Percentiles rank a stretch among this genome's conserved stretches.
These are phyloP conservation scores for Hirudinaria manillensis DNA, from an alignment of 2,888 invertebrate species.

Conservation along the genomic window DNA sequence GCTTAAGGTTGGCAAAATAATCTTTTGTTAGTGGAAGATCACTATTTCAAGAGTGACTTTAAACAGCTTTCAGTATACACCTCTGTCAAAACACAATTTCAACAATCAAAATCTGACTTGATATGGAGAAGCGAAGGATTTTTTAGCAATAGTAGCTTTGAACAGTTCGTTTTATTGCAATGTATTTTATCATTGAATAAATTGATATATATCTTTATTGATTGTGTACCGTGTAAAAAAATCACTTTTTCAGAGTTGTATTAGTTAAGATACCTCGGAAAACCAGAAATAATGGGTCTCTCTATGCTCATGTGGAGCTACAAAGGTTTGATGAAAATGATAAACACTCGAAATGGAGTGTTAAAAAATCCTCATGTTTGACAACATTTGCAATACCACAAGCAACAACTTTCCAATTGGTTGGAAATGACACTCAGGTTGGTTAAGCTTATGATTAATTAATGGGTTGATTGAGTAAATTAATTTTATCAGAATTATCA, in stretches of 20 bases:
- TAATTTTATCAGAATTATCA: slow-evolving; percentile 1
- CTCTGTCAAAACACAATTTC: slow-evolving; percentile 40
- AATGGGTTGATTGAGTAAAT: not conserved
- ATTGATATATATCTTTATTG: too few relatives aligned
- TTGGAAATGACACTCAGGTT: slow-evolving; percentile 42
- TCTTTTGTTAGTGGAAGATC: not conserved
- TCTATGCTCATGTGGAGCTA: slow-evolving; percentile 71
- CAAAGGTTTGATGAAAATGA: slow-evolving; percentile 46
- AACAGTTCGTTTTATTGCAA: slow-evolving; percentile 16
- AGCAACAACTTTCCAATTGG: slow-evolving; percentile 60
- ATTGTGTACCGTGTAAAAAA: too few relatives aligned
- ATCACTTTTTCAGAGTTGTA: slow-evolving; percentile 60
- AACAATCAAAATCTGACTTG: slow-evolving; percentile 40
- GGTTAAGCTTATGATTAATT: not conserved
- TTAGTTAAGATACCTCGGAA: slow-evolving; percentile 67
- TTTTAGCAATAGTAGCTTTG: slow-evolving; percentile 38
- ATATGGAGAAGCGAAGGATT: slow-evolving; percentile 48
- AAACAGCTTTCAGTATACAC: slow-evolving; percentile 46
- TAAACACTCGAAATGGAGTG: slow-evolving; percentile 1
- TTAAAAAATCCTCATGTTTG: slow-evolving; percentile 62
- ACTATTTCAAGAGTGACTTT: not conserved
- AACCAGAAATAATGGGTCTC: slow-evolving; percentile 75
- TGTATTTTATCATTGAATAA: too few relatives aligned
- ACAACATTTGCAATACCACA: slow-evolving; percentile 71
- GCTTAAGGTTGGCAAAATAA: slow-evolving; percentile 45